These are phyloP conservation scores for Ecliptopera silaceata DNA, from an alignment of 2,888 invertebrate genomes.

Conservation along the genomic window DNA sequence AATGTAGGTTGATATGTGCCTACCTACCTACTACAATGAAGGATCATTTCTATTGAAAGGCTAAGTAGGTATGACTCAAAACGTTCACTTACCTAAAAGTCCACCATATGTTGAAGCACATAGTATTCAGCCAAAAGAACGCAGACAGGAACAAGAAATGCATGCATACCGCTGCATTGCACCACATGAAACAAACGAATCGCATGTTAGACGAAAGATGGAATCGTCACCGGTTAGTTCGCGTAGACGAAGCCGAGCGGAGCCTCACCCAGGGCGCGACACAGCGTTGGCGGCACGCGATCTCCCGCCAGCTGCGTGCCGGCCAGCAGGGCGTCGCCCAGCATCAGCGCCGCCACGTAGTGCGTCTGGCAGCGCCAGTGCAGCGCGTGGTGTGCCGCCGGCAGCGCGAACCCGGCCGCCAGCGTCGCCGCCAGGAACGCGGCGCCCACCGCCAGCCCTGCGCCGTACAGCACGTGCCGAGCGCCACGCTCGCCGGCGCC, in stretches of 20 bases:
- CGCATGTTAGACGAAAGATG: constrained; percentile 15
- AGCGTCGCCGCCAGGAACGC: constrained; percentile 92
- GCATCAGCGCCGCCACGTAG: constrained; percentile 91
- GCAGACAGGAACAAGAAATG: constrained; percentile 95
- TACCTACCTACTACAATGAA: too few species aligned
- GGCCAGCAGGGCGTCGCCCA: constrained; percentile 91
- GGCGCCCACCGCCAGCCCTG: constrained; percentile 90
- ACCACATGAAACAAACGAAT: constrained; percentile 51
- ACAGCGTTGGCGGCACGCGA: constrained; percentile 83
- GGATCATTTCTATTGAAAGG: too few species aligned
- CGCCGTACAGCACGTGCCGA: constrained; percentile 88
- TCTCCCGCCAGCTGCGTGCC: constrained; percentile 88
- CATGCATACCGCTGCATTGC: constrained; percentile 88
- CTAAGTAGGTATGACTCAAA: too few species aligned
- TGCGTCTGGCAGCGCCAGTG: constrained; percentile 95
- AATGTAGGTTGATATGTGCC: too few species aligned
- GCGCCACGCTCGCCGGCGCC: too few species aligned
- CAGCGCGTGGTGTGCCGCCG: constrained; percentile 92
- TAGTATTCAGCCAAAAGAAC: constrained; percentile 96
- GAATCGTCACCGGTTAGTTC: too few species aligned
- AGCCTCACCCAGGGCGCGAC: constrained; percentile 87
- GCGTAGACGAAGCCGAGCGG: neutral
- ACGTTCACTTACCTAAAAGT: constrained; percentile 88
- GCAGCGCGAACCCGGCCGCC: constrained; percentile 90
- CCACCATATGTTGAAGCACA: constrained; percentile 98